Conservation (phyloP, 2,797 vertebrate species). For the Myotis daubentonii region DNA sequence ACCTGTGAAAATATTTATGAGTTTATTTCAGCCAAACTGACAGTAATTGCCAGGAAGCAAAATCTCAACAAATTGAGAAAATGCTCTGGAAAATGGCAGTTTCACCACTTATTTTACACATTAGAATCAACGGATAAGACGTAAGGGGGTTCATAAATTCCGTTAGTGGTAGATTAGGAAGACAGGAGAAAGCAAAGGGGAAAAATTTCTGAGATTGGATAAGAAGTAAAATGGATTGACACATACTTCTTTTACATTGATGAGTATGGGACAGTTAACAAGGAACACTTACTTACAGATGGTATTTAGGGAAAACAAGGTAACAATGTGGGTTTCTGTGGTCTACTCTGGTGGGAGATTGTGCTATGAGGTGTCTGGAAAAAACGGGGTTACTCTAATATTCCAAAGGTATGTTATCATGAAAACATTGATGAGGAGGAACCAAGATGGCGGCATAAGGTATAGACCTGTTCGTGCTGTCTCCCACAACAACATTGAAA, state of each 20-base stretch:
- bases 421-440: too few species aligned
- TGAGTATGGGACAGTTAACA: not conserved
- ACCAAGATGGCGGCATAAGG: too few species aligned
- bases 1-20: not conserved
- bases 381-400: not conserved
- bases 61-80: not conserved
- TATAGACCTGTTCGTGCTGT: too few species aligned
- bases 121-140: not conserved
- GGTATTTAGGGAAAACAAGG: not conserved
- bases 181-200: not conserved
- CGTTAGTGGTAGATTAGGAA: not conserved
- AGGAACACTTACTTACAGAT: not conserved
- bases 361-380: not conserved
- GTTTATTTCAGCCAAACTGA: not conserved
- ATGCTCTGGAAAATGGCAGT: not conserved
- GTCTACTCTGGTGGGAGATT: not conserved
- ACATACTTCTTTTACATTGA: not conserved
- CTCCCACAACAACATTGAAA: too few species aligned
- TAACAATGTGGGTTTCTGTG: not conserved
- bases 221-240: not conserved
- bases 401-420: not conserved
- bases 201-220: not conserved
- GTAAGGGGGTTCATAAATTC: not conserved
- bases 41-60: not conserved
- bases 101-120: not conserved